These are phyloP conservation scores for Drosophila niveifrons DNA, from an alignment of 2,888 invertebrate species.

Conservation along the genomic window DNA sequence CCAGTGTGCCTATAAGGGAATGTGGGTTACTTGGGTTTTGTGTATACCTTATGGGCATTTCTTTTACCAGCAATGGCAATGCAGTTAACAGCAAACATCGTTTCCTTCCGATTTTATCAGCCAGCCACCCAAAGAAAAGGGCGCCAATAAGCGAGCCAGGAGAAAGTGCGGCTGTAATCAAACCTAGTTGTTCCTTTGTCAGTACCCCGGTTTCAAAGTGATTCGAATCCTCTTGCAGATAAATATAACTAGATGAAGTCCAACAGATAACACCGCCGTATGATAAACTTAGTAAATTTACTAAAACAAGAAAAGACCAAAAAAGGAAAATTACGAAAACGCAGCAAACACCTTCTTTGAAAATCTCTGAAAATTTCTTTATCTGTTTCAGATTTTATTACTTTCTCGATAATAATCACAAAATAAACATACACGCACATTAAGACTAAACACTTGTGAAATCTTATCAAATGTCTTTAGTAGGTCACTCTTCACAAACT, in stretches of 20 bases:
- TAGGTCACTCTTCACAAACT: background rate
- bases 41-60: background rate
- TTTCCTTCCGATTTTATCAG: conserved; percentile 25
- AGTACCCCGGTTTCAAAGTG: conserved; percentile 11
- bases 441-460: background rate
- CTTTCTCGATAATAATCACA: background rate
- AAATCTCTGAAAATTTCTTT: background rate
- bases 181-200: conserved; percentile 20
- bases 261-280: conserved; percentile 31
- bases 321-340: background rate
- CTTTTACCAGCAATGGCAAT: conserved; percentile 23
- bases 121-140: conserved; percentile 27
- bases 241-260: conserved; percentile 21
- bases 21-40: too few relatives aligned
- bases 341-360: background rate
- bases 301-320: background rate
- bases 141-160: conserved; percentile 21
- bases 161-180: conserved; percentile 14
- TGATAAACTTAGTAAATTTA: conserved; percentile 23
- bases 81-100: conserved; percentile 18
- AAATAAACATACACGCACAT: background rate
- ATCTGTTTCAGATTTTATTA: background rate
- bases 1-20: conserved; percentile 30
- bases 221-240: conserved; percentile 29
- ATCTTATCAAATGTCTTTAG: background rate